Conservation (phyloP, 2,888 invertebrate species). For the Parnassius smintheus region DNA sequence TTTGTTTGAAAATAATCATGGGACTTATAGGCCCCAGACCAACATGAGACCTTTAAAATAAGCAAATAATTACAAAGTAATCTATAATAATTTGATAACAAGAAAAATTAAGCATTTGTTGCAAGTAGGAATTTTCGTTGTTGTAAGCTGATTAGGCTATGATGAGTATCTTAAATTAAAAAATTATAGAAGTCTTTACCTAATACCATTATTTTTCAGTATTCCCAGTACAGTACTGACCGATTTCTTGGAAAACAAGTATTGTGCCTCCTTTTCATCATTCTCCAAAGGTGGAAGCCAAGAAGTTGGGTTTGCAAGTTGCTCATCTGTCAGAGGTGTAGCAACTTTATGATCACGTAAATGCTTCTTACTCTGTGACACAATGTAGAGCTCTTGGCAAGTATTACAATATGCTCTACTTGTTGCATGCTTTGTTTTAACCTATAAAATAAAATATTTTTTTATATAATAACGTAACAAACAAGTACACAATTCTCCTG, state of each 20-base stretch:
- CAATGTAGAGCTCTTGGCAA: constrained; percentile 80
- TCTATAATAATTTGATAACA: too few relatives aligned
- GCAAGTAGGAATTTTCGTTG: too few relatives aligned
- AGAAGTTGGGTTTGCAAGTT: constrained; percentile 83
- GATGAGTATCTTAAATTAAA: too few relatives aligned
- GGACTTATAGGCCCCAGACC: too few relatives aligned
- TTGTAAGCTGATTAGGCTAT: too few relatives aligned
- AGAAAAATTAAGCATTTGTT: too few relatives aligned
- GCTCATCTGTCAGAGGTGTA: constrained; percentile 77
- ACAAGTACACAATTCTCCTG: too few relatives aligned
- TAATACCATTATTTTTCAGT: constrained; percentile 80
- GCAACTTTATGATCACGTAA: constrained; percentile 77
- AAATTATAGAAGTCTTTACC: constrained; percentile 50
- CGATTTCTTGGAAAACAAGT: constrained; percentile 88
- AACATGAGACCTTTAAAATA: too few relatives aligned
- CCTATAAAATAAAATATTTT: constrained; percentile 44
- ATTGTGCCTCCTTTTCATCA: constrained; percentile 93
- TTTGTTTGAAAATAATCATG: too few relatives aligned
- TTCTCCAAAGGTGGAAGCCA: constrained; percentile 86
- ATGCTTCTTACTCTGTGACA: constrained; percentile 71
- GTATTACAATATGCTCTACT: constrained; percentile 83
- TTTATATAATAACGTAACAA: too few relatives aligned
- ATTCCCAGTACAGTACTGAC: constrained; percentile 83
- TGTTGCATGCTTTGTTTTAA: constrained; percentile 61
- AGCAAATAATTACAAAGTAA: too few relatives aligned